phyloP scores from a whole-genome alignment of 2,113 vertebrate genomes.

The Callocephalon fimbriatum region DNA sequence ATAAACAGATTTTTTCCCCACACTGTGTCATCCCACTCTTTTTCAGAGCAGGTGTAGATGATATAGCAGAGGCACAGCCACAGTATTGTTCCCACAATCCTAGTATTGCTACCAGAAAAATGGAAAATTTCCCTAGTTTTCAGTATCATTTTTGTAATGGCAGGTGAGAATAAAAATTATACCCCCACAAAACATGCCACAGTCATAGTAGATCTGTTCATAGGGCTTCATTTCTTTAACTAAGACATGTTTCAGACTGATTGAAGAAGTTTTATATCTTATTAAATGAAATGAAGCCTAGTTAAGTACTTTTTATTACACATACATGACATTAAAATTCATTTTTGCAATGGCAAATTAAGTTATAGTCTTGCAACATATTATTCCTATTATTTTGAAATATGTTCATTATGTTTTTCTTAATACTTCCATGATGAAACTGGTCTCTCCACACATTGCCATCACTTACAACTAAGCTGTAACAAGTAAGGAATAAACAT shows the following conservation, averaged over 20 bases:
- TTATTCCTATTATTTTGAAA: not conserved
- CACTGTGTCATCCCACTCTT: not conserved
- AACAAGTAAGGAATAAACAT: slow-evolving; percentile 28
- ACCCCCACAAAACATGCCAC: not conserved
- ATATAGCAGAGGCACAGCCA: not conserved
- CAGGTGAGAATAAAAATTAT: not conserved
- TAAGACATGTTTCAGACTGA: not conserved
- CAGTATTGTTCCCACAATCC: fast-evolving
- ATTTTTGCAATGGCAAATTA: not conserved
- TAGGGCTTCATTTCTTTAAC: not conserved
- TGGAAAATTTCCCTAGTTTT: not conserved
- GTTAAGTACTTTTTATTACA: not conserved
- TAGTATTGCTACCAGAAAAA: not conserved
- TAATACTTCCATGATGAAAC: slow-evolving; percentile 80
- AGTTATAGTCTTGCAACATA: not conserved
- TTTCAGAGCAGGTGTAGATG: not conserved
- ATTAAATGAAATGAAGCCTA: not conserved
- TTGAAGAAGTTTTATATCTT: not conserved
- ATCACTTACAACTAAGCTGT: slow-evolving; percentile 82
- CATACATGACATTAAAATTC: not conserved
- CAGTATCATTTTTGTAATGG: not conserved
- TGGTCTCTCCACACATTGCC: slow-evolving; percentile 80
- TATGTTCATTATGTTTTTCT: slow-evolving; percentile 76
- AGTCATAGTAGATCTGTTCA: not conserved
- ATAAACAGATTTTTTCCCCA: not conserved